These are phyloP conservation scores for Dryas iulia DNA, from an alignment of 1,140 invertebrate species.

Conservation along the genomic window DNA sequence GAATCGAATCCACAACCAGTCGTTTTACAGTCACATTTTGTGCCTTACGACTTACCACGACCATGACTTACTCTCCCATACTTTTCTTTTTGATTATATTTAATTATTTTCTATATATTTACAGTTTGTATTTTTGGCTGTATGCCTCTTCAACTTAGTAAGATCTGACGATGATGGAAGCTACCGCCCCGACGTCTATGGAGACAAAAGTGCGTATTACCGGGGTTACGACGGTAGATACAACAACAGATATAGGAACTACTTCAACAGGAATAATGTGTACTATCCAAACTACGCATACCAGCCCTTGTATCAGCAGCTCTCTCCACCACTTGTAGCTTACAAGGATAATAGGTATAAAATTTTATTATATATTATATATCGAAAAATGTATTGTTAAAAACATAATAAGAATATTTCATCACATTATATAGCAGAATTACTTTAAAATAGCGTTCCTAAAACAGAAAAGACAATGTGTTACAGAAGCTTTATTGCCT, in stretches of 20 bases:
- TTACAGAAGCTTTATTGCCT: not conserved
- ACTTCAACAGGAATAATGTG: slow-evolving; percentile 28
- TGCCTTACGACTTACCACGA: too few species aligned
- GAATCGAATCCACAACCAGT: too few species aligned
- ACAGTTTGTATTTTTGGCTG: slow-evolving; percentile 47
- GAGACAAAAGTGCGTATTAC: slow-evolving; percentile 42
- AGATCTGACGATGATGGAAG: slow-evolving; percentile 61
- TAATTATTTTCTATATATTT: slow-evolving; percentile 31
- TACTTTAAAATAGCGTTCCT: not conserved
- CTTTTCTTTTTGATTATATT: not conserved
- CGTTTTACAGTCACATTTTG: too few species aligned
- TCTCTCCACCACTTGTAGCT: slow-evolving; percentile 36
- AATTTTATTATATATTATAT: slow-evolving; percentile 8
- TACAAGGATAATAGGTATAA: slow-evolving; percentile 32
- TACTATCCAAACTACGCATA: slow-evolving; percentile 42
- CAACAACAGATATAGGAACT: slow-evolving; percentile 38
- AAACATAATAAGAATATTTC: too few species aligned
- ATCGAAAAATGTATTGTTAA: too few species aligned
- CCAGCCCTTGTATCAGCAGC: slow-evolving; percentile 37
- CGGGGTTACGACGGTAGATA: slow-evolving; percentile 43
- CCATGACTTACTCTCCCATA: not conserved
- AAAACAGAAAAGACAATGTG: too few species aligned
- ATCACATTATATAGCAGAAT: too few species aligned
- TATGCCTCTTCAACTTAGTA: slow-evolving; percentile 37
- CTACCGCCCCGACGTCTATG: slow-evolving; percentile 62